phyloP scores from a whole-genome alignment of 2,888 invertebrate genomes.

The Thysanoteuthis rhombus region DNA sequence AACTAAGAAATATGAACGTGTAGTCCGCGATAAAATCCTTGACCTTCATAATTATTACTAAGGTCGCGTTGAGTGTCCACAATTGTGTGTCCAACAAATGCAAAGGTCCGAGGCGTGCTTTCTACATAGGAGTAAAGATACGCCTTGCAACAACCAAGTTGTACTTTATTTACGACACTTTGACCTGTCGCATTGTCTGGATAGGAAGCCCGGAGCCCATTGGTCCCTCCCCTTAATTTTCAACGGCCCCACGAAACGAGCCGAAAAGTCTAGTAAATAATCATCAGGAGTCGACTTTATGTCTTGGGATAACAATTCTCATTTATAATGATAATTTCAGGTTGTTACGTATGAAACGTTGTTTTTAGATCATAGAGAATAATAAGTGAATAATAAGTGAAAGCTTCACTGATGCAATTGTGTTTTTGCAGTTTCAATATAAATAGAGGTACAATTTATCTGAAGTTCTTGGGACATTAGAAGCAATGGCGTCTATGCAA shows the following conservation, averaged over 20 bases:
- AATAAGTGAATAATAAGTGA: too few relatives aligned
- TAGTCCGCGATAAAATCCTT: not conserved
- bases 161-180: not conserved
- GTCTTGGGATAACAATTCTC: not conserved
- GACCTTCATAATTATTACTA: not conserved
- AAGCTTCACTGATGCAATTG: too few relatives aligned
- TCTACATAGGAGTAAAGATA: not conserved
- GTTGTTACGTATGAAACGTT: too few relatives aligned
- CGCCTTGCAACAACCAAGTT: not conserved
- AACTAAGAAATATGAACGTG: not conserved
- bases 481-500: too few relatives aligned
- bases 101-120: not conserved
- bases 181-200: not conserved
- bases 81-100: not conserved
- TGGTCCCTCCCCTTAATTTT: not conserved
- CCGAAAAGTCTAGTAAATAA: not conserved
- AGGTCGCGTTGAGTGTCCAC: not conserved
- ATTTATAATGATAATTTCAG: not conserved
- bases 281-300: not conserved
- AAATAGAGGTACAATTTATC: too few relatives aligned
- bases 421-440: too few relatives aligned
- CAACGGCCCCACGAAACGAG: not conserved
- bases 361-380: too few relatives aligned
- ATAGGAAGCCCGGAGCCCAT: not conserved
- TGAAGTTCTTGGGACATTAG: too few relatives aligned